phyloP scores from a whole-genome alignment of 2,113 vertebrate species.

The Dicrurus megarhynchus region DNA sequence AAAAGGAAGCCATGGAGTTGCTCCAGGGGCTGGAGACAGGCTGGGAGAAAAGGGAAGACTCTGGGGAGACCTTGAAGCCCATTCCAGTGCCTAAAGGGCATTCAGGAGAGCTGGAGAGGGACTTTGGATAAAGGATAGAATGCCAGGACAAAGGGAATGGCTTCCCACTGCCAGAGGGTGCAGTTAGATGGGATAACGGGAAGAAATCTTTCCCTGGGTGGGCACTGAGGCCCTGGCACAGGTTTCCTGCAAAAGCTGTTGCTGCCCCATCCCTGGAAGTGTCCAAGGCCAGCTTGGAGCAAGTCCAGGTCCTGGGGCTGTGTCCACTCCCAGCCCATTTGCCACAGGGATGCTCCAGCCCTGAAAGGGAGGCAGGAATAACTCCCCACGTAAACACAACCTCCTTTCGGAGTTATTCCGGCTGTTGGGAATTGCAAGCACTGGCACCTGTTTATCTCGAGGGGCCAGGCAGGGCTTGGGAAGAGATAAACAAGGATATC shows the following conservation, averaged over 20 bases:
- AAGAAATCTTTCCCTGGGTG: neutral
- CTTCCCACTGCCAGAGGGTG: neutral
- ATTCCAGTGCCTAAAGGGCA: neutral
- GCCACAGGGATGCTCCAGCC: neutral
- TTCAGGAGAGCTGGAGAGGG: neutral
- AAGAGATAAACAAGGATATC: slow-evolving; percentile 48
- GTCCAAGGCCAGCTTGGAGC: neutral
- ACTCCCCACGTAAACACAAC: neutral
- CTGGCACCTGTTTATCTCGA: slow-evolving; percentile 6
- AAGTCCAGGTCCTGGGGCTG: neutral
- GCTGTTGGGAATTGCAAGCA: neutral
- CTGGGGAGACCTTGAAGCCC: neutral
- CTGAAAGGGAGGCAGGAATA: neutral
- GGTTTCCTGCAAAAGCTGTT: neutral
- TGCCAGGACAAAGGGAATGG: neutral
- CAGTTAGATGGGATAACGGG: neutral
- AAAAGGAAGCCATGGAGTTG: neutral
- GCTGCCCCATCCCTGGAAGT: neutral
- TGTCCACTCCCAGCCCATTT: neutral
- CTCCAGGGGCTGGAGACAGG: neutral
- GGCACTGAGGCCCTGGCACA: neutral
- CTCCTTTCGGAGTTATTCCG: neutral
- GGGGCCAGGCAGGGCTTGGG: neutral
- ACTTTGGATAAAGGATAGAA: neutral
- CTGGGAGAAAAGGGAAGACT: neutral